These are phyloP conservation scores for Thera britannica DNA, from an alignment of 2,888 invertebrate genomes.

Conservation along the genomic window DNA sequence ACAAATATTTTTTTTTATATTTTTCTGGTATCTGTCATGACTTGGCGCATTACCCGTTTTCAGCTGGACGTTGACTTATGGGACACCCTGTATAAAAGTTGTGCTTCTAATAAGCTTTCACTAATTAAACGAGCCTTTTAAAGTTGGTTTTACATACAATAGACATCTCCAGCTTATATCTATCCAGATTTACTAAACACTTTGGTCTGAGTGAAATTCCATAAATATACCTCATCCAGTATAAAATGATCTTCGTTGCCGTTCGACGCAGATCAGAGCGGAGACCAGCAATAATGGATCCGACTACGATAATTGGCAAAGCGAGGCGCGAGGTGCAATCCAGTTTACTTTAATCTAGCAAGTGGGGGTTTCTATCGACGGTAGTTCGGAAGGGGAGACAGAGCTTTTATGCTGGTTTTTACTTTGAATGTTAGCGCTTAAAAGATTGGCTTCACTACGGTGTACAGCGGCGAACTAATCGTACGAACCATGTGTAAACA, in stretches of 20 bases:
- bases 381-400: neutral
- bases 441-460: neutral
- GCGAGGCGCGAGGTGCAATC: conserved; percentile 26
- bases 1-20: too few relatives aligned
- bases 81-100: too few relatives aligned
- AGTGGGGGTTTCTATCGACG: conserved; percentile 11
- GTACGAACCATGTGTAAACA: too few relatives aligned
- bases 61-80: too few relatives aligned
- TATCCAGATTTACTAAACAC: too few relatives aligned
- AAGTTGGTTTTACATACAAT: too few relatives aligned
- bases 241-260: conserved; percentile 10
- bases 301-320: conserved; percentile 46
- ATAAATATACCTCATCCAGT: conserved; percentile 5
- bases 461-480: too few relatives aligned
- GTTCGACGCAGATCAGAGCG: conserved; percentile 46
- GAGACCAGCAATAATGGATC: conserved; percentile 50
- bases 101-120: too few relatives aligned
- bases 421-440: neutral
- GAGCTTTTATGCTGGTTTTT: neutral
- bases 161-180: too few relatives aligned
- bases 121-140: too few relatives aligned
- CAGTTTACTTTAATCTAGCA: conserved; percentile 14
- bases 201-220: neutral
- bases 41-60: too few relatives aligned
- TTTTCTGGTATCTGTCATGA: too few relatives aligned